Base-by-base conservation (phyloP, 2,113 vertebrate genomes). In the Falcunculus frontatus region DNA sequence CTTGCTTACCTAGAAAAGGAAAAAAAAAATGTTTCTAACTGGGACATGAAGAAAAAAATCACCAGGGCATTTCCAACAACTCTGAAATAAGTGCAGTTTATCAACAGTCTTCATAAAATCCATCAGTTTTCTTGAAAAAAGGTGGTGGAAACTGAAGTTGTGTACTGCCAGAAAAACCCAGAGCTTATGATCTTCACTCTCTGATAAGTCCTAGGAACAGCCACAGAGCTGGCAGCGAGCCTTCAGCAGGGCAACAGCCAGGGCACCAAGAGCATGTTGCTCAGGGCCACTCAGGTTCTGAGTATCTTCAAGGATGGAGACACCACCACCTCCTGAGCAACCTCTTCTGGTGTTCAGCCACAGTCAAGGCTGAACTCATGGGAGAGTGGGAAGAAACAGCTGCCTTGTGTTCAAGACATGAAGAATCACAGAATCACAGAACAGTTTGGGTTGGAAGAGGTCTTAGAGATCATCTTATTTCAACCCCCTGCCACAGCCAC, bases 211-310 rank as follows among this genome's bases (percentile, higher is more conserved):
- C 49, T 44, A 42, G 41, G 33, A 70, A 32, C 15, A 70, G n/a
- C 20, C 2, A 6, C 35, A 63, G 50, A 0, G 2, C 50, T 50
- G 41, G 49, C 73, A 84, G 26, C 1, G 1, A 29, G 22, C 26
- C 33, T 41, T 78, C 74, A 53, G 37, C 32, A 7, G 60, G 23
- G 17, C 5, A 4, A 15, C 13, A 87, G 46, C 64, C 42, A 37
- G 57, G 32, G 26, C 65, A 83, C 23, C 0, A 0, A 35, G n/a
- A 80, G 7, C 0, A 0, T n/a, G 25, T 29, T 59, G 27, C 46
- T 63, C 23, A 41, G n/a, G 12, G 32, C 13, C 4, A 3, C 13
- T 44, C 30, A 29, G 47, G 25, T 29, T 67, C 60, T 72, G 8
- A 74, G 2, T 33, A 22, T 39, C 62, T 63, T 46, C 57, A n/a